phyloP scores from a whole-genome alignment of 1,140 invertebrate genomes.

The Bombus turneri region DNA sequence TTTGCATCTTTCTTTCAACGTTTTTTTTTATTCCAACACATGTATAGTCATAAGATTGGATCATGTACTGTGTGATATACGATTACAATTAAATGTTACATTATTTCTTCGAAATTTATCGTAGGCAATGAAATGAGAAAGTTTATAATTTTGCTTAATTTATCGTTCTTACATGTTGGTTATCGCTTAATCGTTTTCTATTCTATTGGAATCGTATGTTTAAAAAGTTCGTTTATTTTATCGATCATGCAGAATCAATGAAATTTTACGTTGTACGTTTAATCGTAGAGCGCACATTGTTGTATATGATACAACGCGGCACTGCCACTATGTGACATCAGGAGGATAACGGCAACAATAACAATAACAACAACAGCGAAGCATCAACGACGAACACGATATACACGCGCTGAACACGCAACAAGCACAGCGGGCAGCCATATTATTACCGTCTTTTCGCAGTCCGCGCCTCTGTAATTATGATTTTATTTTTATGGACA shows the following conservation, averaged over 20 bases:
- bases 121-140: background rate
- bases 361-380: slow-evolving; percentile 41
- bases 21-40: background rate
- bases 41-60: background rate
- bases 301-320: slow-evolving; percentile 14
- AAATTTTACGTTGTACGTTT: slow-evolving; percentile 1
- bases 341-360: slow-evolving; percentile 39
- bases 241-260: background rate
- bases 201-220: too few relatives aligned
- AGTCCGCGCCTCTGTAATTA: slow-evolving; percentile 80
- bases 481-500: slow-evolving; percentile 83
- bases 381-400: slow-evolving; percentile 55
- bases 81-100: background rate
- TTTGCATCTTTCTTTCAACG: background rate
- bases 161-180: too few relatives aligned
- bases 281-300: slow-evolving; percentile 7
- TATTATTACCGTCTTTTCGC: slow-evolving; percentile 81
- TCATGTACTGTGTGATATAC: background rate
- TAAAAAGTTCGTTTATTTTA: too few relatives aligned
- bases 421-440: slow-evolving; percentile 68
- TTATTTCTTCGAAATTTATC: background rate
- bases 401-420: slow-evolving; percentile 67
- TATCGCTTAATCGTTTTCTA: too few relatives aligned
- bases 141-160: too few relatives aligned
- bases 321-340: slow-evolving; percentile 33